These are phyloP conservation scores for Lutjanus campechanus DNA, from an alignment of 2,797 vertebrate species.

Conservation along the genomic window DNA sequence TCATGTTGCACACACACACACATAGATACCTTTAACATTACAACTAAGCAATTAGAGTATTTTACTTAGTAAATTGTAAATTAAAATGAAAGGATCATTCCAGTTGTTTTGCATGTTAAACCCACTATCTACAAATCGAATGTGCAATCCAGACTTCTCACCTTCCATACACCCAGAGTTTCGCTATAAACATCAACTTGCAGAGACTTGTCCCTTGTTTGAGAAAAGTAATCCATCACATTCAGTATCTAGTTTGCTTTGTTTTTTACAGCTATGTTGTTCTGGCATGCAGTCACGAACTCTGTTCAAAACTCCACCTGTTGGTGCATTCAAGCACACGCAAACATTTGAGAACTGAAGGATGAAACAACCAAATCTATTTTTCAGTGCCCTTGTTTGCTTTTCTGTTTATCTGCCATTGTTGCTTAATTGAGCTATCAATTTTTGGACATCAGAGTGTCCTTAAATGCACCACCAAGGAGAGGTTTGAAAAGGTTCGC, in stretches of 20 bases:
- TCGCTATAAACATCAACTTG: conserved; percentile 5
- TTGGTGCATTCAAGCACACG: conserved; percentile 39
- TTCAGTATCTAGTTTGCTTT: conserved; percentile 18
- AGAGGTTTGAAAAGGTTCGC: conserved; percentile 16
- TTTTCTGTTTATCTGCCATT: not conserved
- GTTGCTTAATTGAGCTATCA: not conserved
- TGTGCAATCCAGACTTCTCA: conserved; percentile 10
- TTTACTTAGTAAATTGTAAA: conserved; percentile 32
- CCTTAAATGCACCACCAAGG: conserved; percentile 35
- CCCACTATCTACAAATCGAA: conserved; percentile 10
- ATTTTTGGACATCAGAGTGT: conserved; percentile 11
- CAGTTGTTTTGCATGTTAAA: conserved; percentile 40
- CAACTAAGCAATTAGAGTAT: conserved; percentile 19
- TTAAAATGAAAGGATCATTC: conserved; percentile 1
- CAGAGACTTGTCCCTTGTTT: conserved; percentile 14
- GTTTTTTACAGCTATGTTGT: not conserved
- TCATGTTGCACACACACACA: conserved; percentile 28
- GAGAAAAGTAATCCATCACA: conserved; percentile 4
- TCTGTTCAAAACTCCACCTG: not conserved
- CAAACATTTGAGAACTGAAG: conserved; percentile 3
- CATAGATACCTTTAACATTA: conserved; percentile 18
- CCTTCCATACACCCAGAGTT: not conserved
- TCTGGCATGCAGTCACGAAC: not conserved
- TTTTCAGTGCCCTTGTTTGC: conserved; percentile 5
- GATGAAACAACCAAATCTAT: conserved; percentile 31